Conservation (phyloP, 2,888 invertebrate genomes). For the Abrostola tripartita region DNA sequence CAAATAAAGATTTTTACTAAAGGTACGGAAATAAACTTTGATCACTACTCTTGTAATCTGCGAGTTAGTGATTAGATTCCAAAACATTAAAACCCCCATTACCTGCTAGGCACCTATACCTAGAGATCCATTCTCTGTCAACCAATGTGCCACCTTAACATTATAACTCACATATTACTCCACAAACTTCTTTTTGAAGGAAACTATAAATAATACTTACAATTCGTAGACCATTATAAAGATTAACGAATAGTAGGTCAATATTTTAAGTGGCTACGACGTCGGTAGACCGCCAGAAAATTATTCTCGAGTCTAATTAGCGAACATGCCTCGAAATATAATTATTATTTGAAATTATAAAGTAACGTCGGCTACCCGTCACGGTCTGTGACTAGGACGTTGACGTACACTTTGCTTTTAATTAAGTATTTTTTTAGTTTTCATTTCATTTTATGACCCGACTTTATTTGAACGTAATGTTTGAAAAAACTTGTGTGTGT, state of each 20-base stretch:
- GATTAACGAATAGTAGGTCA: slow-evolving; percentile 33
- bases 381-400: slow-evolving; percentile 75
- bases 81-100: too few relatives aligned
- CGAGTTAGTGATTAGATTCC: too few relatives aligned
- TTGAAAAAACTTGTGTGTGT: slow-evolving; percentile 21
- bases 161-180: background rate
- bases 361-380: slow-evolving; percentile 76
- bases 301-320: slow-evolving; percentile 78
- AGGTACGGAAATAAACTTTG: too few relatives aligned
- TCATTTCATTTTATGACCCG: slow-evolving; percentile 63
- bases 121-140: too few relatives aligned
- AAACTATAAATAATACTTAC: slow-evolving; percentile 20
- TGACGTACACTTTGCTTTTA: slow-evolving; percentile 69
- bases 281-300: slow-evolving; percentile 55
- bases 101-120: too few relatives aligned
- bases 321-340: slow-evolving; percentile 75
- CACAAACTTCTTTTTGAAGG: background rate
- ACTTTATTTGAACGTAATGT: slow-evolving; percentile 32
- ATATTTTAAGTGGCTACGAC: slow-evolving; percentile 51
- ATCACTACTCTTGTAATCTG: too few relatives aligned
- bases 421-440: slow-evolving; percentile 58
- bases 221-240: slow-evolving; percentile 27
- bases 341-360: slow-evolving; percentile 82
- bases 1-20: too few relatives aligned
- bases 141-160: background rate